A percentile compares a stretch with the other conserved stretches of the same genome.
Conservation (phyloP, 2,888 invertebrate species). For the Tachystola acroxantha region DNA sequence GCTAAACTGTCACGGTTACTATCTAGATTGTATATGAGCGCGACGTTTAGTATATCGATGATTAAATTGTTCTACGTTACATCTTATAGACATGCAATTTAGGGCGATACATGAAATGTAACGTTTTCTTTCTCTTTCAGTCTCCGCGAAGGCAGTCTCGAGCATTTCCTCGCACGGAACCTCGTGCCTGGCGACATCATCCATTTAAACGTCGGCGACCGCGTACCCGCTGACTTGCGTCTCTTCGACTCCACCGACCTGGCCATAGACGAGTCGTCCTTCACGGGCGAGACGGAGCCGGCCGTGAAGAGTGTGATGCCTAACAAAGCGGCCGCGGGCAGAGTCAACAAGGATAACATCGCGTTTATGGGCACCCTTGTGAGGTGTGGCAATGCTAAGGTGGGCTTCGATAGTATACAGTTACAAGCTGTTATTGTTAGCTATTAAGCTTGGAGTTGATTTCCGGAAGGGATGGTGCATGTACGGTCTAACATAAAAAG, state of each 20-base stretch:
- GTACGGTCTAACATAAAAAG: too few relatives aligned
- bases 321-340: slow-evolving; percentile 80
- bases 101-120: too few relatives aligned
- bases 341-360: slow-evolving; percentile 88
- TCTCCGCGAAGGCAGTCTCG: slow-evolving; percentile 90
- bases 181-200: slow-evolving; percentile 98
- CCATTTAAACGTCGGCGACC: slow-evolving; percentile 94
- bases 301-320: slow-evolving; percentile 86
- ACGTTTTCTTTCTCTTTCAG: slow-evolving; percentile 67
- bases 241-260: slow-evolving; percentile 96
- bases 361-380: slow-evolving; percentile 99
- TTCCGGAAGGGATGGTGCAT: too few relatives aligned
- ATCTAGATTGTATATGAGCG: too few relatives aligned
- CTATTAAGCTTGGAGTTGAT: too few relatives aligned
- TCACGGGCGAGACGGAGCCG: slow-evolving; percentile 99
- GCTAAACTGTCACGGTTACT: too few relatives aligned
- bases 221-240: slow-evolving; percentile 97
- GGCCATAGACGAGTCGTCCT: slow-evolving; percentile 97
- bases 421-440: too few relatives aligned
- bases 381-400: slow-evolving; percentile 96
- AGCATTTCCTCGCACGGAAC: slow-evolving; percentile 95
- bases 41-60: too few relatives aligned
- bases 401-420: too few relatives aligned
- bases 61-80: too few relatives aligned
- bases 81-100: too few relatives aligned